phyloP scores from a whole-genome alignment of 2,113 vertebrate genomes.

The Erythrocebus patas region DNA sequence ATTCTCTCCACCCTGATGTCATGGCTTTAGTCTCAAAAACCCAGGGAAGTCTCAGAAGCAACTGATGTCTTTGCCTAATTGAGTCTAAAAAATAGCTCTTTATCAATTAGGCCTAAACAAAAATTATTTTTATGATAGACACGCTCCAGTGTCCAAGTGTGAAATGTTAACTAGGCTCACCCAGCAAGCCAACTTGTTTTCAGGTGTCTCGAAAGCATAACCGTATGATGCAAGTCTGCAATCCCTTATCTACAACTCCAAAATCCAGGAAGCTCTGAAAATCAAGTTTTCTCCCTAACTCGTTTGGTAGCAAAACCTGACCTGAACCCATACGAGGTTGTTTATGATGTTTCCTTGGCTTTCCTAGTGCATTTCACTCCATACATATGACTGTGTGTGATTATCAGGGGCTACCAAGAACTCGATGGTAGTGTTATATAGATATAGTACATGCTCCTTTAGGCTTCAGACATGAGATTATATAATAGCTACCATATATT shows the following conservation, averaged over 20 bases:
- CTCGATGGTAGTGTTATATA: background rate
- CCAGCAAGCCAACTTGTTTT: background rate
- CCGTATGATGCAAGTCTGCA: background rate
- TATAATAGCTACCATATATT: background rate
- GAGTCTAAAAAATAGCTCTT: background rate
- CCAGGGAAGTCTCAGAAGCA: background rate
- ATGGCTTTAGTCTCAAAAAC: background rate
- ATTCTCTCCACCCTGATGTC: background rate
- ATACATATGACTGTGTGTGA: background rate
- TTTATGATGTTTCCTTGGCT: background rate
- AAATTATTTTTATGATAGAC: background rate
- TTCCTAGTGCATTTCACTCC: background rate
- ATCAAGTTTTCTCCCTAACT: background rate
- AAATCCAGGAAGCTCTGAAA: conserved; percentile 3
- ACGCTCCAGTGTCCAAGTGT: background rate
- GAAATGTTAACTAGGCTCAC: background rate
- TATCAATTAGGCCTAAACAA: background rate
- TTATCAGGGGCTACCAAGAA: background rate
- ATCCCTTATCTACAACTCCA: background rate
- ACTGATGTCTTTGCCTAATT: background rate
- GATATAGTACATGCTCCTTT: background rate
- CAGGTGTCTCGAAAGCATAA: background rate
- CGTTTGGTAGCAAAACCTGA: background rate
- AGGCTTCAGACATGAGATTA: background rate
- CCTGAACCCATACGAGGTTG: background rate